A percentile compares a stretch with the other conserved stretches of the same genome.
These are phyloP conservation scores for Meiosimyza platycephala DNA, from an alignment of 2,888 invertebrate genomes.

Conservation along the genomic window DNA sequence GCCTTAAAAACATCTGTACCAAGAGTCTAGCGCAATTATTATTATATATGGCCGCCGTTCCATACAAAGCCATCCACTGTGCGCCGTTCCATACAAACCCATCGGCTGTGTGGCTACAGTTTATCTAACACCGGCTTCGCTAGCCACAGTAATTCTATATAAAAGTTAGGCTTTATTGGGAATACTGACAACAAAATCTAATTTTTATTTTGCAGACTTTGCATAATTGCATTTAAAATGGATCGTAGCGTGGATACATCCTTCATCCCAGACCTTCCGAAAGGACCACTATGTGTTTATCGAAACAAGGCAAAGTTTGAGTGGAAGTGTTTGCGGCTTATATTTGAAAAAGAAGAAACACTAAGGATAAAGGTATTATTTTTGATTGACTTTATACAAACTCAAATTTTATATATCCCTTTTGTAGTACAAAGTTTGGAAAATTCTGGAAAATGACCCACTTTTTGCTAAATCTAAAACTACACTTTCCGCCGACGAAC, in stretches of 20 bases:
- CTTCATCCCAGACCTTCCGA: constrained; percentile 76
- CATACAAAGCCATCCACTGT: too few relatives aligned
- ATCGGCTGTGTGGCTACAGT: too few relatives aligned
- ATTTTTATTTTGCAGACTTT: too few relatives aligned
- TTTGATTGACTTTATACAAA: not conserved
- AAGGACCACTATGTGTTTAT: constrained; percentile 79
- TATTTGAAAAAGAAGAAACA: constrained; percentile 82
- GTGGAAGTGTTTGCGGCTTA: constrained; percentile 85
- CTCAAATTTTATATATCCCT: not conserved
- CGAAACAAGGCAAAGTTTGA: constrained; percentile 84
- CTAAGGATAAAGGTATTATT: constrained; percentile 80
- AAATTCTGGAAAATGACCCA: constrained; percentile 81
- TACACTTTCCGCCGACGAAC: constrained; percentile 77
- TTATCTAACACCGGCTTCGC: too few relatives aligned
- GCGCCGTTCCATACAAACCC: too few relatives aligned
- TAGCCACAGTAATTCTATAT: too few relatives aligned
- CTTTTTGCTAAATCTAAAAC: constrained; percentile 76
- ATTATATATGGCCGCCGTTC: too few relatives aligned
- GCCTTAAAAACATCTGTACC: too few relatives aligned
- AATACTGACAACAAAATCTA: too few relatives aligned
- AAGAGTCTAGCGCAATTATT: too few relatives aligned
- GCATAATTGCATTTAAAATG: constrained; percentile 44
- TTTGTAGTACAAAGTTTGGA: constrained; percentile 80
- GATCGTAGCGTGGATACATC: constrained; percentile 68
- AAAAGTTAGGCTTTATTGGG: too few relatives aligned